Evolutionary conservation across 2,113 vertebrate genomes (phyloP), one percentile per base, ranked within the genome.

Genomic region (Hemicordylus capensis): DNA sequence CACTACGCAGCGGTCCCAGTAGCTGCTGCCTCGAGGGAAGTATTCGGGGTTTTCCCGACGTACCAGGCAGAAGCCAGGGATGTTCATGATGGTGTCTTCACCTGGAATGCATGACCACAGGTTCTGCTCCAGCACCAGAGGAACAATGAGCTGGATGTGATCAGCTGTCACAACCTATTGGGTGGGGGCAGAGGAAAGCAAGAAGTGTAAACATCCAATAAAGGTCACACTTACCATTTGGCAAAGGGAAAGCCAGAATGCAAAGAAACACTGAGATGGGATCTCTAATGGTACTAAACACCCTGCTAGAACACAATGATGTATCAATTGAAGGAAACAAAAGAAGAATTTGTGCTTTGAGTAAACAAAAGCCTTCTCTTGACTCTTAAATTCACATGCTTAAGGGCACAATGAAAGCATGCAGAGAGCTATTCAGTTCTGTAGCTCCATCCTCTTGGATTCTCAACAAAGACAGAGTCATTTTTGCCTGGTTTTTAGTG

Each of bases 1-100:
- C 0, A 99, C 98, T 75, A 99, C 97, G 91, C 98, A 99, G 91
- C 98, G 98, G 95, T 99, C 99, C 99, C 99, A 99, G 95, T 99
- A 99, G 95, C 99, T 99, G 95, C 96, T 98, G 24, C 97, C 98
- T 0, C 99, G 97, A 48, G 98, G 99, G 90, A 99, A 99, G 90
- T 99, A 99, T 87, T 99, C 99, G 22, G 98, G 93, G 91, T 99
- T 99, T 93, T 99, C 99, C 72, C 99, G 96, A 83, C 98, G 98
- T 37, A 99, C 94, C 46, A 99, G 94, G 95, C 97, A 99, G 96
- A 99, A 99, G 64, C 99, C 99, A 10, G 99, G 98, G 87, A 98
- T 88, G 19, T 98, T 99, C 97, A 99, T 98, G 94, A 99, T 99
- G 51, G 98, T 99, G 90, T 99, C 98, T 94, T 99, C 98, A 0